Base-by-base conservation (phyloP, 2,113 vertebrate genomes). In the Merops nubicus region DNA sequence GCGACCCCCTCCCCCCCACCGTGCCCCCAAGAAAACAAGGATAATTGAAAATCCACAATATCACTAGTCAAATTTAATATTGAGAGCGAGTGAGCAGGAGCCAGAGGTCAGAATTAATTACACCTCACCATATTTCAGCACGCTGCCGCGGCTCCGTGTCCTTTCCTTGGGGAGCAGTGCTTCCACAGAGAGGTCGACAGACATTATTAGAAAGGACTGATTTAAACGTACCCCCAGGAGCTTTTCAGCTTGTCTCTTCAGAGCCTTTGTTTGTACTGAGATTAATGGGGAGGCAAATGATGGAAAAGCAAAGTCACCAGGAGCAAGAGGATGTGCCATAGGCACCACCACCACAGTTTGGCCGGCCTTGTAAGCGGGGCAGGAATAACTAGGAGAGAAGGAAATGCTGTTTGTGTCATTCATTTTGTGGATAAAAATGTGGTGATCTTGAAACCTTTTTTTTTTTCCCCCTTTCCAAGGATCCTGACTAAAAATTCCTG, bases 91-190 rank as follows among this genome's bases (percentile, higher is more conserved):
- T 64, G 72, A 95, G 92, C 84, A 22, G 96, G 96, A 97, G 74
- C 95, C 63, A 75, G 96, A 94, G 98, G 98, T 97, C 97, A 97
- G 97, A 97, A 97, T 97, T 98, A 98, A 98, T 98, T 97, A 98
- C 95, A 97, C 96, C 97, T 94, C 22, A 93, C 91, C 89, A 97
- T 96, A 76, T 85, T 93, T 95, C 93, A 92, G 92, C 95, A 64
- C 81, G 4, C 91, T 43, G 79, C 91, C 7, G 86, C 56, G 56
- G 93, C 93, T 94, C 77, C 78, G 4, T 94, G 87, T 91, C 96
- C 87, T 96, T 96, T 97, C 98, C 94, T 11, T 88, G 95, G 97
- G 97, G 97, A 97, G 82, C 94, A 26, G 88, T 23, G n/a, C 93
- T 90, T 97, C 96, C 96, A 91, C 60, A 42, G 88, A 96, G 23